Evolutionary conservation across 1,140 invertebrate genomes (phyloP).

Genomic region (Triops cancriformis): DNA sequence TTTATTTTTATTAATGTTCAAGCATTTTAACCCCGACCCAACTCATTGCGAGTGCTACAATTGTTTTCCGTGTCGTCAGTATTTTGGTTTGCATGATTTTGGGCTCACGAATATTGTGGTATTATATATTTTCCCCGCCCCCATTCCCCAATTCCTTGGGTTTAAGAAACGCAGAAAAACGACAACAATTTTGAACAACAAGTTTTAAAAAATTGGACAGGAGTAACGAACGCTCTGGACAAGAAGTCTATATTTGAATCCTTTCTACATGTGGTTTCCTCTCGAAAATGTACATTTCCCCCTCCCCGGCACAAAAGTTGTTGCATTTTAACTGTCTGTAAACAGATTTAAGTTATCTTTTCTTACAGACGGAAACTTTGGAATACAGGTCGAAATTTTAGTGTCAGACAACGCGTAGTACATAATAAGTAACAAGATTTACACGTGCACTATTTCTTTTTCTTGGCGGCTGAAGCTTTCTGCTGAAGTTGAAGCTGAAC

Average conservation of each 20-base stretch:
- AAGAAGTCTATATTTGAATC: not conserved
- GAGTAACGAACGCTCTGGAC: not conserved
- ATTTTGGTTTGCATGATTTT: not conserved
- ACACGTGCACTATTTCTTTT: not conserved
- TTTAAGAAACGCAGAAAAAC: not conserved
- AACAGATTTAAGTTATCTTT: not conserved
- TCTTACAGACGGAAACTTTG: not conserved
- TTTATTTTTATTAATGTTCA: not conserved
- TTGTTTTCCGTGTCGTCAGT: not conserved
- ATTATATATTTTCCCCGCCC: not conserved
- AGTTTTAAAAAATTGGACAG: not conserved
- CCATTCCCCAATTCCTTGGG: not conserved
- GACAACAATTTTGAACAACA: too few relatives aligned
- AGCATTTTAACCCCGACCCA: not conserved
- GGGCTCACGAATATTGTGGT: not conserved
- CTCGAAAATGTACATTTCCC: not conserved
- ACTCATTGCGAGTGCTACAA: not conserved
- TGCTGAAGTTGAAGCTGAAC: constrained; percentile 24
- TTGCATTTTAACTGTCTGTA: not conserved
- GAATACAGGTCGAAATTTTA: not conserved
- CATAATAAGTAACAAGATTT: not conserved
- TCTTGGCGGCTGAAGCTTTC: constrained; percentile 11
- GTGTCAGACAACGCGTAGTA: not conserved
- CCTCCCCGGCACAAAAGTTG: not conserved
- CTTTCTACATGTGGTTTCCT: not conserved